Evolutionary conservation across 2,113 vertebrate species (phyloP), one percentile per base, ranked within the genome.

Genomic region (Eurystomus gularis): DNA sequence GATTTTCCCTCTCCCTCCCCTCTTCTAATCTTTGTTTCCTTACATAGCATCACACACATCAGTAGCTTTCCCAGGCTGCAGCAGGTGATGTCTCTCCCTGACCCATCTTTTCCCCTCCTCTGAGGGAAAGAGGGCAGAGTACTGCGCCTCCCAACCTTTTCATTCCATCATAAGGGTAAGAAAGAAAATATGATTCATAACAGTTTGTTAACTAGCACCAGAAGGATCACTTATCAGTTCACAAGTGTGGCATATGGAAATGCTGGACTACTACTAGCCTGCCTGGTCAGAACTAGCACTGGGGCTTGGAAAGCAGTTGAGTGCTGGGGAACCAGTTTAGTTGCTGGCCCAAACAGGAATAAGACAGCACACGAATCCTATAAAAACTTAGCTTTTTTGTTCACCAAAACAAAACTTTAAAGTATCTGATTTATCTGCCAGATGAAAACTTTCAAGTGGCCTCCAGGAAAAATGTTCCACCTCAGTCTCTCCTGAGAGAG

Each of bases 161-260:
- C 17, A 51, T 66, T 42, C 69, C 58, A 29, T 62, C 84, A 64
- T 49, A 81, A 39, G 71, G 94, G n/a, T 21, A 11, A 26, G 49
- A 80, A 94, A 95, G 79, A 29, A 46, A 86, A 42, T 21, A 5
- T 14, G 17, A 95, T 96, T 88, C 97, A 95, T 85, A 94, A 82
- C n/a, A 21, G 13, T 57, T 68, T 35, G 57, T 55, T 91, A 90
- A 94, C 51, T 21, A 88, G 72, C 55, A 87, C 21, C 75, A 48
- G 44, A 68, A 93, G 76, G 76, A 82, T 70, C 37, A 11, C 39
- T 79, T 37, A 13, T 48, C 68, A 29, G 28, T 42, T 87, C 72
- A 49, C 73, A 69, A 42, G 9, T 3, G 1, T 14, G 49, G 54
- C 76, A 71, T 42, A 31, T 21, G 44, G 23, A 58, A 78, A 28